Conservation (phyloP, 2,888 invertebrate species). For the Bruchidius siliquastri region DNA sequence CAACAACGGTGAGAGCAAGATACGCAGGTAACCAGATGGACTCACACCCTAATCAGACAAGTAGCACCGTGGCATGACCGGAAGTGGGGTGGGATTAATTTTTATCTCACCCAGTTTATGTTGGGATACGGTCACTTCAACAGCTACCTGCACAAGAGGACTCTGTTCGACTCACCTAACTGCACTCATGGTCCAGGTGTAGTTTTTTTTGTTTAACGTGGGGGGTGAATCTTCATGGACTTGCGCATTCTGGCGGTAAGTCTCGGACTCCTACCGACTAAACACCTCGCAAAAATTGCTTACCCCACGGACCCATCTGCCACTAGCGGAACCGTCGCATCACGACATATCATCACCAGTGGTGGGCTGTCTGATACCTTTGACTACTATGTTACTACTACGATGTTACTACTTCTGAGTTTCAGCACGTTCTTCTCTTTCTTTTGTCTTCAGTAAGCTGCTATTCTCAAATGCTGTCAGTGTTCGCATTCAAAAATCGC, state of each 20-base stretch:
- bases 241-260: conserved; percentile 1
- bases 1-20: no score
- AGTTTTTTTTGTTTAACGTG: background rate
- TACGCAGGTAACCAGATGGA: no score
- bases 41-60: no score
- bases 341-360: background rate
- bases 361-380: background rate
- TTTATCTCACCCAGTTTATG: no score
- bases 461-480: background rate
- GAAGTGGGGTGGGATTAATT: no score
- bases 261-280: conserved; percentile 9
- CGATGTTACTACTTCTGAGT: background rate
- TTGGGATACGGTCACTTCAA: no score
- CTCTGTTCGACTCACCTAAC: no score
- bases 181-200: no score
- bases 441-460: conserved; percentile 7
- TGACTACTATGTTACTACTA: background rate
- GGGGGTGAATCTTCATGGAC: conserved; percentile 5
- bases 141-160: no score
- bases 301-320: conserved; percentile 1
- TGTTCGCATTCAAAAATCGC: background rate
- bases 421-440: conserved; percentile 7
- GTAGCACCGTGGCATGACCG: no score
- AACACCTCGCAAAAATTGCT: background rate
- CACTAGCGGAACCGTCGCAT: background rate